Percentiles rank a stretch among this genome's conserved stretches.
phyloP scores from a whole-genome alignment of 2,888 invertebrate genomes.

The Phengaris alcon region DNA sequence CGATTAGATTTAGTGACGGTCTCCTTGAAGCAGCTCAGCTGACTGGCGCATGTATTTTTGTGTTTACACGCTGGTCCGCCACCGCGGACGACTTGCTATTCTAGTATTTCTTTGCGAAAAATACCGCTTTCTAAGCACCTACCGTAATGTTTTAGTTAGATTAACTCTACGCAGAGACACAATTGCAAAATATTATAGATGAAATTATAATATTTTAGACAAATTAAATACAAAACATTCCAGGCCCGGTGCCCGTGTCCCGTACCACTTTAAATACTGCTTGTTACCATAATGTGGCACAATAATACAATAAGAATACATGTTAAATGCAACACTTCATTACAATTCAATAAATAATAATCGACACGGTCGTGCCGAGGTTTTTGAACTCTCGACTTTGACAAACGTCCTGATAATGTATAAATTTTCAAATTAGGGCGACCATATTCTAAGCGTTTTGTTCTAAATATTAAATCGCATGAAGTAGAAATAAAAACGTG shows the following conservation, averaged over 20 bases:
- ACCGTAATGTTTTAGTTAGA: not conserved
- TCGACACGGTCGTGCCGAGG: slow-evolving; percentile 42
- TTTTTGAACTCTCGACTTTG: slow-evolving; percentile 53
- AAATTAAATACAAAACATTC: not conserved
- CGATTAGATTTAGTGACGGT: slow-evolving; percentile 19
- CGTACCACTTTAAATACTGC: not conserved
- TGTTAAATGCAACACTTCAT: slow-evolving; percentile 17
- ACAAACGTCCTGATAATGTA: slow-evolving; percentile 39
- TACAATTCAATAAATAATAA: slow-evolving; percentile 25
- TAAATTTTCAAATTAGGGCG: slow-evolving; percentile 1
- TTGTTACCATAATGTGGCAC: not conserved
- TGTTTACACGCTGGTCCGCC: slow-evolving; percentile 6
- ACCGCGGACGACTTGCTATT: not conserved
- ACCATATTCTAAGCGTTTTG: not conserved
- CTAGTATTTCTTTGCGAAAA: slow-evolving; percentile 1
- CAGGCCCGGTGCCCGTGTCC: not conserved
- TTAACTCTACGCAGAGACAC: not conserved
- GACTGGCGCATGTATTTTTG: slow-evolving; percentile 18
- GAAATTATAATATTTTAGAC: not conserved
- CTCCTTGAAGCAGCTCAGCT: slow-evolving; percentile 17
- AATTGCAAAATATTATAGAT: not conserved
- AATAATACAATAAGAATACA: slow-evolving; percentile 5
- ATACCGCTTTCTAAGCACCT: not conserved
- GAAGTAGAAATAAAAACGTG: no score
- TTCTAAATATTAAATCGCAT: not conserved